Base-by-base conservation (phyloP, 1,140 invertebrate genomes). In the Scylla paramamosain region DNA sequence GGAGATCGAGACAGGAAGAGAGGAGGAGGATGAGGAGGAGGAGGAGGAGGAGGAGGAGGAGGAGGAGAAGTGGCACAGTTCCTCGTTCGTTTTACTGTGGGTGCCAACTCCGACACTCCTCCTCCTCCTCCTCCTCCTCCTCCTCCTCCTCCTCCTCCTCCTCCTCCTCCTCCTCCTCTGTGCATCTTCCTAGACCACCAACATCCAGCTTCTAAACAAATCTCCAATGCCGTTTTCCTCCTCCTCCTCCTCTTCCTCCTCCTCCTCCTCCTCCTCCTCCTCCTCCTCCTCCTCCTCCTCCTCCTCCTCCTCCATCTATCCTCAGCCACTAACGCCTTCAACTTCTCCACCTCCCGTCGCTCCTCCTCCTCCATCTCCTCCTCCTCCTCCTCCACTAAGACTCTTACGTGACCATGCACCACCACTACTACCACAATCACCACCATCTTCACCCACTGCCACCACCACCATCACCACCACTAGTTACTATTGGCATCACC, bases 21-120 rank as follows among this genome's bases (percentile, higher is more conserved):
- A 89, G 20, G 59, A 67, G 59, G 59, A 77, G 67, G 67, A 77
- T 6, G 67, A 77, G 67, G 52, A 59, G 67, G 67, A 77, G 67
- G 67, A 77, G 67, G 67, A 77, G 67, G 67, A 77, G 67, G 67
- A 77, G 67, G 67, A 77, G 67, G 67, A 77, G 67, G 67, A 77
- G 67, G 67, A 77, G 67, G n/a, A n/a, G 67, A 59, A 77, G 86
- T 88, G 32, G 45, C 86, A 46, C 29, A 46, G 25, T 89, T 39
- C 48, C 32, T 89, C 32, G 39, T 39, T 39, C n/a, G 39, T 45
- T 14, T 45, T 20, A 3, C 14, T 16, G 7, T 45, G 6, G 7
- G 39, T 52, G 39, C 32, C 25, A n/a, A 39, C 4, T 39, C 32
- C 29, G 0, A 7, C 48, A 10, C 32, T 39, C 32, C 32, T 89